These are phyloP conservation scores for Phymatocera aterrima DNA, from an alignment of 2,888 invertebrate genomes.

Conservation along the genomic window DNA sequence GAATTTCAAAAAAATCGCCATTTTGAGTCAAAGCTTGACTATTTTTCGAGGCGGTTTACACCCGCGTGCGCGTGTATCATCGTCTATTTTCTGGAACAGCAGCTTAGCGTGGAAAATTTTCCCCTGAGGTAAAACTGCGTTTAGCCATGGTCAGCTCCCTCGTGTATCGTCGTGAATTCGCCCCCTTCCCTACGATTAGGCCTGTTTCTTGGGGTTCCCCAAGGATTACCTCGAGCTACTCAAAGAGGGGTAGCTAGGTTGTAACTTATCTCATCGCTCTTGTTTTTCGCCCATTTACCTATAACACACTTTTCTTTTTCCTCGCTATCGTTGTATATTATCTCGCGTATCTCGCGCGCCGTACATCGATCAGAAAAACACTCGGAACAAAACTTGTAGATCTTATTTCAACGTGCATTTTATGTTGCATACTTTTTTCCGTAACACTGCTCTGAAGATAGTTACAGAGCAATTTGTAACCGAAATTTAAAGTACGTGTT, in stretches of 20 bases:
- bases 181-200: constrained; percentile 29
- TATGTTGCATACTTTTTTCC: too few relatives aligned
- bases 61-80: background rate
- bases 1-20: too few relatives aligned
- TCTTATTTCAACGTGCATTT: too few relatives aligned
- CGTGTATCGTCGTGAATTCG: constrained; percentile 26
- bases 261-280: constrained; percentile 6
- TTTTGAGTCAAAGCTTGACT: too few relatives aligned
- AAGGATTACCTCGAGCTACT: constrained; percentile 23
- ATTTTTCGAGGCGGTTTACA: background rate
- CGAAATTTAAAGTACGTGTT: too few relatives aligned
- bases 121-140: constrained; percentile 21
- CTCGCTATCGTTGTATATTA: too few relatives aligned
- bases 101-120: background rate
- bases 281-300: background rate
- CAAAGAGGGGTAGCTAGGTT: constrained; percentile 17
- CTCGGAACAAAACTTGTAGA: too few relatives aligned
- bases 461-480: too few relatives aligned
- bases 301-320: background rate
- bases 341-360: too few relatives aligned
- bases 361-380: too few relatives aligned
- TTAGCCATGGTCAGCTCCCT: constrained; percentile 44
- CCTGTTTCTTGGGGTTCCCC: constrained; percentile 24
- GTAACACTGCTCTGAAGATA: too few relatives aligned
- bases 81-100: background rate